Evolutionary conservation across 2,113 vertebrate species (phyloP), one percentile per base, ranked within the genome.

Genomic region (Alosa alosa): DNA sequence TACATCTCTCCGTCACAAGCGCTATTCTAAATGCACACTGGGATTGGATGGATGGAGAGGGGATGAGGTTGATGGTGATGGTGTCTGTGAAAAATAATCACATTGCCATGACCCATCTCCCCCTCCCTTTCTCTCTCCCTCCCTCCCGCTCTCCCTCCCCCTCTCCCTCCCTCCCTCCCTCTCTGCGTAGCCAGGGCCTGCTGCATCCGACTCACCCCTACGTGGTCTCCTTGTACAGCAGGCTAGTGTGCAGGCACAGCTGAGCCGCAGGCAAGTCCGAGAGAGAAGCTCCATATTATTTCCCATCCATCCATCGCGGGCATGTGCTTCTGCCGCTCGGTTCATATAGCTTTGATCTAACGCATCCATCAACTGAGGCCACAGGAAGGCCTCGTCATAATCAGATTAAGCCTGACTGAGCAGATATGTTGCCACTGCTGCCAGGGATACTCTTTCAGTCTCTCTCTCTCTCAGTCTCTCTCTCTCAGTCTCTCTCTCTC

Each of bases 141-240:
- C 9, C 39, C 1, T 7, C 31, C 3, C 41, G 82, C 84, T 5
- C 6, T 18, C 55, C 20, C 20, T 78, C 9, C 39, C 1, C n/a
- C 50, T 78, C 41, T 84, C 84, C 20, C 6, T 18, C 55, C 20
- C 20, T 78, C 9, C 39, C 1, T 7, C 31, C 3, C 25, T 7
- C 10, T 39, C 68, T 75, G 9, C 4, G 10, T 64, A 81, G 78
- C 49, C 60, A 87, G 72, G 31, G 72, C 88, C 89, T 85, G 83
- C 86, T 92, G 87, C 84, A 86, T 86, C 86, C 87, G 89, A 89
- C 86, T 90, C 87, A 89, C 81, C 86, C 83, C 83, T 86, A 46
- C 64, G 44, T 84, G 87, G 13, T 78, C 1, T 88, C 86, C 86
- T 92, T 88, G 87, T 88, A 90, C 89, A 89, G 82, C 85, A 75